Base-by-base conservation (phyloP, 2,888 invertebrate species). In the Latrodectus elegans region DNA sequence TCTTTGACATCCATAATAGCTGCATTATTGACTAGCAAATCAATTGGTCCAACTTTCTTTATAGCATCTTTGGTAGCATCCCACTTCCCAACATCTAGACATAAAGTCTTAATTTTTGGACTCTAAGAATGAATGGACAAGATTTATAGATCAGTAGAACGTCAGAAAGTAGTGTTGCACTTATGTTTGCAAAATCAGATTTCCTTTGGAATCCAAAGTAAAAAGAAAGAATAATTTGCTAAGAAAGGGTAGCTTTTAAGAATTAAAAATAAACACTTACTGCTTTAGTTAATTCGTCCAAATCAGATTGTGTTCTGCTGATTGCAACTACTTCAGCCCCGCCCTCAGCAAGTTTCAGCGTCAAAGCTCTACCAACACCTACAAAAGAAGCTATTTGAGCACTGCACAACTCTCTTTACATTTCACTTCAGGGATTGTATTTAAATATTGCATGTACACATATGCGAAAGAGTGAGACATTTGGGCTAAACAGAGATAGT, bases 1-100 rank as follows among this genome's bases (percentile, higher is more conserved):
- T 96, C 94, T 89, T 94, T 94, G 52, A 95, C 93, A 64, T 94
- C 92, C 9, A 95, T 95, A 49, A 95, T 92, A 0, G 95, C 98
- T 0, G 98, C 98, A 93, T 97, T 98, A 91, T 98, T 98, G 0
- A 98, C 97, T 52, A 98, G 92, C 10, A 96, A 94, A 92, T 98
- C 96, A 90, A 97, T 94, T 85, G 93, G 93, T 0, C 95, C 95
- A 26, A 95, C 93, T 64, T 94, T 93, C 89, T 94, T 93, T 0
- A 96, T 91, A 0, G 93, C 94, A 87, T 93, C 92, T 85, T 94
- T 94, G 0, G 96, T 95, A 85, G 93, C 94, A 1, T 95, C 93
- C 97, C 97, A 97, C 91, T 97, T 94, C 8, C 93, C 92, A 53
- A 98, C 91, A 92, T 98, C 96, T 0, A 95, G 94, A 78, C 94